A percentile compares a stretch with the other conserved stretches of the same genome.
Conservation (phyloP, 2,888 invertebrate species). For the Sthenelais limicola region DNA sequence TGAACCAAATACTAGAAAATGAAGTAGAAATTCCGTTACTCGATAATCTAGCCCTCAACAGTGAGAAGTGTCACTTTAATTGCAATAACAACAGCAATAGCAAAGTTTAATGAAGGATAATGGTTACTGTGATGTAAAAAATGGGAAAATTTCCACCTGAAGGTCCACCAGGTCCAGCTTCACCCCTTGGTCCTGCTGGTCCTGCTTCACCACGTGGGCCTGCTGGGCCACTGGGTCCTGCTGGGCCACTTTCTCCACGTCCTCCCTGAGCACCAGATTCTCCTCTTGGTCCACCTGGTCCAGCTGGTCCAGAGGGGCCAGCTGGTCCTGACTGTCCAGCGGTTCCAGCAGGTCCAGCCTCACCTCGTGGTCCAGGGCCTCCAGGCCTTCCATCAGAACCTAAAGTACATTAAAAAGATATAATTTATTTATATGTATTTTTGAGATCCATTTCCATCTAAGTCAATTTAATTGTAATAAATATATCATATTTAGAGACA, state of each 20-base stretch:
- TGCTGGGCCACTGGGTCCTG: constrained; percentile 44
- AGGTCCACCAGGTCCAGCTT: constrained; percentile 86
- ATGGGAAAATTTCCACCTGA: constrained; percentile 70
- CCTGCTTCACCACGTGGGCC: constrained; percentile 44
- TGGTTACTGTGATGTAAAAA: too few species aligned
- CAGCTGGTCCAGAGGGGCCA: constrained; percentile 42
- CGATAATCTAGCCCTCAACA: too few species aligned
- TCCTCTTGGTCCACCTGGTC: constrained; percentile 73
- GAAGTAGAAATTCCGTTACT: too few species aligned
- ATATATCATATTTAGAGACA: too few species aligned
- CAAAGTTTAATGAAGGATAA: too few species aligned
- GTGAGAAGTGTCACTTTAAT: too few species aligned
- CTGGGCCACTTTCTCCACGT: constrained; percentile 41
- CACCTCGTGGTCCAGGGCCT: constrained; percentile 23
- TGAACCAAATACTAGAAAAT: too few species aligned
- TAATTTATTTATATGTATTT: too few species aligned
- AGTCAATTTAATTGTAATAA: too few species aligned
- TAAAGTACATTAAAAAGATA: constrained; percentile 8
- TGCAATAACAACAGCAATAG: too few species aligned
- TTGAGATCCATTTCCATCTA: too few species aligned
- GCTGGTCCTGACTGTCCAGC: constrained; percentile 39
- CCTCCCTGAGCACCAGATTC: constrained; percentile 76
- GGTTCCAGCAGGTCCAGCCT: constrained; percentile 40
- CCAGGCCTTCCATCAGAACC: constrained; percentile 29
- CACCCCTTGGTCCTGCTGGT: constrained; percentile 30